Base-by-base conservation (phyloP, 2,888 invertebrate species). In the Cryptus viduatorius region DNA sequence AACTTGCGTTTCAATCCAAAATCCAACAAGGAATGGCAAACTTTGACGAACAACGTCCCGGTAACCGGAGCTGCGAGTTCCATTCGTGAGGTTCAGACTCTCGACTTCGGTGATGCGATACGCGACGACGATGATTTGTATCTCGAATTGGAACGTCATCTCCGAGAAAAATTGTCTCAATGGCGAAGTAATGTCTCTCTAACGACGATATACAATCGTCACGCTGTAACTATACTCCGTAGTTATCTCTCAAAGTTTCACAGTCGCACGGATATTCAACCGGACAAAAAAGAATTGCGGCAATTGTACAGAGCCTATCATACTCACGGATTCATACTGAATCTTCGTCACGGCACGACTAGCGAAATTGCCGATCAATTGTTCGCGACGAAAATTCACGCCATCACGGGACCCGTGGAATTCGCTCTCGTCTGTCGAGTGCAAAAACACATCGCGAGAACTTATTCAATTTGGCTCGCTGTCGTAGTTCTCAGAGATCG, bases 271-370 rank as follows among this genome's bases (percentile, higher is more conserved):
- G 83, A 88, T 1, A 79, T 78, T 3, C 90, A 90, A 37, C 82
- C 91, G 3, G 92, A 93, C 46, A 93, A 90, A 46, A 92, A 90
- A 53, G 90, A 92, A 59, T 82, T 94, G 37, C 89, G 92, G 65
- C 92, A 93, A 82, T 82, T 94, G 12, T 90, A 92, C 73, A 89
- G 93, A 80, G 91, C 91, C 4, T 94, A 93, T 87, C 91, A 92
- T 37, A 90, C 90, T 12, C 93, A 93, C 75, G 93, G 93, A 2
- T 93, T 92, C 65, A 82, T 93, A 16, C 73, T 93, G 7, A 93
- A 93, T 59, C 84, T 93, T 7, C 89, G 93, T 42, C 89, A 91
- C 44, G 86, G 87, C 2, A 87, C 86, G 37, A 46, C 89, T 0
- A 89, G 89, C 3, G 92, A 93, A 61, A 76, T 94, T 14, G 79